Percentiles rank a stretch among this genome's conserved stretches.
Evolutionary conservation across 2,113 vertebrate genomes (phyloP).

Genomic region (Bucco capensis): DNA sequence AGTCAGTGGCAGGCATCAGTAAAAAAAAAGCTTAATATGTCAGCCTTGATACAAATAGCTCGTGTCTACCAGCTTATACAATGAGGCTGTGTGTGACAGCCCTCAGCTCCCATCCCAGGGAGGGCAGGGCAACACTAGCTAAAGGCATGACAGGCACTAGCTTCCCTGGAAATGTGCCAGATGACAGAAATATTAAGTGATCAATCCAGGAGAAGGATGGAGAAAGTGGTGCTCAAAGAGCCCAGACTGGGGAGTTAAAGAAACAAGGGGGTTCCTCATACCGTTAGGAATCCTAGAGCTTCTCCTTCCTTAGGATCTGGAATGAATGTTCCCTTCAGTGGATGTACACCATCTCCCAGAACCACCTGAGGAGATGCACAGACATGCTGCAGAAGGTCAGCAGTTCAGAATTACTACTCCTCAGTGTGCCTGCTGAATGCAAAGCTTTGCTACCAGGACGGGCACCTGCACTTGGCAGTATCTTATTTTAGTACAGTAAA

Average conservation of each 20-base stretch:
- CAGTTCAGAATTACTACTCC: not conserved
- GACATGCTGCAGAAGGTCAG: not conserved
- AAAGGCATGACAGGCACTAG: not conserved
- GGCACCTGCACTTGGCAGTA: not conserved
- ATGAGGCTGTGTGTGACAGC: not conserved
- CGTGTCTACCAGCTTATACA: not conserved
- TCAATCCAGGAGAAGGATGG: not conserved
- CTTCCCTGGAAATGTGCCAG: not conserved
- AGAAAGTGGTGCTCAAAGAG: not conserved
- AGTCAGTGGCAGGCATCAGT: not conserved
- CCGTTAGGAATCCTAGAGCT: not conserved
- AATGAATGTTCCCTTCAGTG: accelerated
- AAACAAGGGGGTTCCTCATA: accelerated
- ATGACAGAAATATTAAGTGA: accelerated
- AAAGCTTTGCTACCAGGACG: not conserved
- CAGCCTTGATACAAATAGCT: constrained; percentile 2
- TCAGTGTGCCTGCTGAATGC: accelerated
- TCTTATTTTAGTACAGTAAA: not conserved
- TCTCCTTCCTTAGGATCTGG: not conserved
- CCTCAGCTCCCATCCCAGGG: not conserved
- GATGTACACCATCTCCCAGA: not conserved
- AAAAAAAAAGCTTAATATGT: not conserved
- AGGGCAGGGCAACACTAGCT: not conserved
- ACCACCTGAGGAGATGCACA: not conserved
- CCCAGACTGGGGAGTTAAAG: not conserved